Conservation (phyloP, 1,140 invertebrate species). For the Drosophila paulistorum region DNA sequence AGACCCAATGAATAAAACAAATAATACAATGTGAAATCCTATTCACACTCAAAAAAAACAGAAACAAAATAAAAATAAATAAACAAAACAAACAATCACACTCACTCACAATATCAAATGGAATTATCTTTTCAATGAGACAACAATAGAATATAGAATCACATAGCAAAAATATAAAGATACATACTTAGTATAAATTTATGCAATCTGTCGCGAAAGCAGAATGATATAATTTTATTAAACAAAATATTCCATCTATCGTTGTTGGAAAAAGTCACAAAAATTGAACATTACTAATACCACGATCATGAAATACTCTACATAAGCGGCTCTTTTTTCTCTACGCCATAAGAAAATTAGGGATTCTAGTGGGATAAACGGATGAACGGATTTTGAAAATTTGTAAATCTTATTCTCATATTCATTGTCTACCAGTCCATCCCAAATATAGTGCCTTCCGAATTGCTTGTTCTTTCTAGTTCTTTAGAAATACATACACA, state of each 20-base stretch:
- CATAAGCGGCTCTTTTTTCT: too few relatives aligned
- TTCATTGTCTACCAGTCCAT: too few relatives aligned
- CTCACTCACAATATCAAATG: neutral
- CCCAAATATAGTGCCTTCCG: too few relatives aligned
- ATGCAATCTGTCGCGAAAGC: neutral
- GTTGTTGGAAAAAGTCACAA: neutral
- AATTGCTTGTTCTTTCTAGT: too few relatives aligned
- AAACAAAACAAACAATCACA: conserved; percentile 2
- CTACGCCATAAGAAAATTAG: too few relatives aligned
- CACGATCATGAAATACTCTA: neutral
- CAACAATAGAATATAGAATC: conserved; percentile 5
- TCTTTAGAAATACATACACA: too few relatives aligned
- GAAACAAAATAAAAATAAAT: neutral
- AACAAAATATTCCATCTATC: conserved; percentile 3
- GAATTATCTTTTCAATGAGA: neutral
- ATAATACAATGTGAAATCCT: conserved; percentile 22
- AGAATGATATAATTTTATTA: conserved; percentile 11
- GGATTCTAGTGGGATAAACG: too few relatives aligned
- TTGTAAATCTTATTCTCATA: too few relatives aligned
- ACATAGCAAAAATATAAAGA: neutral
- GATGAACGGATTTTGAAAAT: too few relatives aligned
- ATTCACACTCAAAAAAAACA: conserved; percentile 3
- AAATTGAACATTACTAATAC: too few relatives aligned
- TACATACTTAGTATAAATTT: conserved; percentile 1
- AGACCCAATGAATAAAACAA: conserved; percentile 49